A percentile compares a stretch with the other conserved stretches of the same genome.
These are phyloP conservation scores for Phengaris arion DNA, from an alignment of 2,888 invertebrate species.

Conservation along the genomic window DNA sequence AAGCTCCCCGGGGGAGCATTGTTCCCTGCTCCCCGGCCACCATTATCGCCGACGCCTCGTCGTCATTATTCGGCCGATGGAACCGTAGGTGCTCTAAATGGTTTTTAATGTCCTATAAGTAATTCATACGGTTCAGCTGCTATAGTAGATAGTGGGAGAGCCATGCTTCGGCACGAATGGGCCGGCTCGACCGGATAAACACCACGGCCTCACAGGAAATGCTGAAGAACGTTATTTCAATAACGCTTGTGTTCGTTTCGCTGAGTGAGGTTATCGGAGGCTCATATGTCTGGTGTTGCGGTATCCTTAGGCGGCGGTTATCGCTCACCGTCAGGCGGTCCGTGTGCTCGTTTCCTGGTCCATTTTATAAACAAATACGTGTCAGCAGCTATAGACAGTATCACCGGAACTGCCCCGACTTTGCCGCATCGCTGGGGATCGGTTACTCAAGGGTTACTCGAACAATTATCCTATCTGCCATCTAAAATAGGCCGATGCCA, in stretches of 20 bases:
- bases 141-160: slow-evolving; percentile 27
- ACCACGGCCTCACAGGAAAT: too few relatives aligned
- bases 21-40: slow-evolving; percentile 64
- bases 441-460: slow-evolving; percentile 38
- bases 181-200: too few relatives aligned
- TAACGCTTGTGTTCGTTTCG: too few relatives aligned
- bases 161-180: too few relatives aligned
- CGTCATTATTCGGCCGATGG: slow-evolving; percentile 73
- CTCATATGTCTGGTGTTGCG: too few relatives aligned
- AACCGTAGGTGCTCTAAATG: slow-evolving; percentile 76
- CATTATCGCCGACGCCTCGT: slow-evolving; percentile 75
- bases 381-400: slow-evolving; percentile 58
- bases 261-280: too few relatives aligned
- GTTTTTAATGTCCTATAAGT: slow-evolving; percentile 75
- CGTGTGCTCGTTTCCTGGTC: background rate
- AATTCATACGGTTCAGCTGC: slow-evolving; percentile 74
- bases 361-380: slow-evolving; percentile 45
- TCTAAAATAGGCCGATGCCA: slow-evolving; percentile 19
- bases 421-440: slow-evolving; percentile 46
- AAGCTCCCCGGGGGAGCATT: slow-evolving; percentile 74
- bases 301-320: too few relatives aligned
- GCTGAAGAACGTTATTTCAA: too few relatives aligned
- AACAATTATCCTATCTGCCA: slow-evolving; percentile 35
- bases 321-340: background rate
- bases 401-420: slow-evolving; percentile 55